Base-by-base conservation (phyloP, 1,140 invertebrate species). In the Conus ventricosus region DNA sequence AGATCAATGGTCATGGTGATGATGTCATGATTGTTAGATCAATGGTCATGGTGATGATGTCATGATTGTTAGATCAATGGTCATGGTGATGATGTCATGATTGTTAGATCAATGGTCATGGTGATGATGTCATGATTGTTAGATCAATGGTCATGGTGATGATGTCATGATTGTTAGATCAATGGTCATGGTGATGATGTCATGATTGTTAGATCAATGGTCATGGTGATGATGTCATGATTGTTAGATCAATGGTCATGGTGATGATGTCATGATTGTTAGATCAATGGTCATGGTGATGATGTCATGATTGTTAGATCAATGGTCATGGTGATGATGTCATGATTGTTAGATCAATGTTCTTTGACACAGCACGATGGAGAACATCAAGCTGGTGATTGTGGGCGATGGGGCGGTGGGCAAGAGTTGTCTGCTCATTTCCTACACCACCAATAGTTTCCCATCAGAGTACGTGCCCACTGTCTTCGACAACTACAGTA, bases 351-450 rank as follows among this genome's bases (percentile, higher is more conserved):
- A 0, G 39, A 39, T 39, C 39, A 39, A 39, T 39, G 39, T 39
- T 39, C 39, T 39, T 39, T 39, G 39, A 39, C 39, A 1, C 39
- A 39, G 39, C 39, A 39, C 39, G 39, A 92, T 92, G 93, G 82
- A 92, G 55, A 89, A 91, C 84, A 27, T 93, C 11, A 99, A 99
- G 96, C 96, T 99, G 95, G 98, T 99, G 92, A 99, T 99, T 95
- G 98, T 99, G 90, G 99, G 99, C 93, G 99, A 99, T 96, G 99
- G 99, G 96, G 99, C 98, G 92, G 99, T 99, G 96, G 98, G 98
- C 96, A 99, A 99, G 97, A 99, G 98, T 93, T 99, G 98, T 95
- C 96, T 99, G 92, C 96, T 99, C 92, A 99, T 99, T 95, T 98
- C 99, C 92, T 99, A 99, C 96, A 98, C 97, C 95, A 99, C 99